Evolutionary conservation across 2,888 invertebrate genomes (phyloP).

Genomic region (Callyntrura guangdongensis): DNA sequence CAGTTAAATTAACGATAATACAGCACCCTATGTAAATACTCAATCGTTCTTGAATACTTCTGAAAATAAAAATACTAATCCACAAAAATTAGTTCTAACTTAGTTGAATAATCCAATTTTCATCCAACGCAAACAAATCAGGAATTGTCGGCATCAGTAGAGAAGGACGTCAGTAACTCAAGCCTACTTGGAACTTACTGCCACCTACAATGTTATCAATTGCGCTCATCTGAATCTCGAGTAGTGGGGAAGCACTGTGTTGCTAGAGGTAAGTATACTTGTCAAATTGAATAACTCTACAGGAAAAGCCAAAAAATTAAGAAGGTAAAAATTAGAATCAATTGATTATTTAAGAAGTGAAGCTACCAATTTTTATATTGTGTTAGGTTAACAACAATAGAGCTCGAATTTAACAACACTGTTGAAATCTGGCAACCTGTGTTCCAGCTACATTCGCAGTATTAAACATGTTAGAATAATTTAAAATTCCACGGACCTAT

Average conservation of each 20-base stretch:
- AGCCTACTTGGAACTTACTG: constrained; percentile 65
- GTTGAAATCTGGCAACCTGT: constrained; percentile 14
- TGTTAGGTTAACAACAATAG: background rate
- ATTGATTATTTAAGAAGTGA: background rate
- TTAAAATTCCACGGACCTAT: constrained; percentile 85
- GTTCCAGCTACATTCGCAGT: background rate
- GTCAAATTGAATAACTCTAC: constrained; percentile 80
- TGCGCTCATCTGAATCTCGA: constrained; percentile 71
- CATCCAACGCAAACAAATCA: constrained; percentile 70
- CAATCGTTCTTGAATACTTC: constrained; percentile 24
- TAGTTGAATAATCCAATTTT: constrained; percentile 49
- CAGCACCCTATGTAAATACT: constrained; percentile 32
- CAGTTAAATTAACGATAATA: constrained; percentile 12
- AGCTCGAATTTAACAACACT: background rate
- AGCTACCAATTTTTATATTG: background rate
- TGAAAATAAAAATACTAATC: constrained; percentile 27
- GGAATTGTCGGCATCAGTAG: constrained; percentile 58
- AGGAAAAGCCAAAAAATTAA: constrained; percentile 72
- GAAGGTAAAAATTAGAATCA: constrained; percentile 67
- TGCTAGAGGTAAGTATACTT: constrained; percentile 75
- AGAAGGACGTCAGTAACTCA: constrained; percentile 66
- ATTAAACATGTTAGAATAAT: constrained; percentile 76
- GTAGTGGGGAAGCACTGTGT: constrained; percentile 78
- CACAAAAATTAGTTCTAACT: constrained; percentile 36
- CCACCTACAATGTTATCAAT: constrained; percentile 71